Percentiles rank a stretch among this genome's conserved stretches.
Conservation (phyloP, 2,888 invertebrate species). For the Galeruca laticollis region DNA sequence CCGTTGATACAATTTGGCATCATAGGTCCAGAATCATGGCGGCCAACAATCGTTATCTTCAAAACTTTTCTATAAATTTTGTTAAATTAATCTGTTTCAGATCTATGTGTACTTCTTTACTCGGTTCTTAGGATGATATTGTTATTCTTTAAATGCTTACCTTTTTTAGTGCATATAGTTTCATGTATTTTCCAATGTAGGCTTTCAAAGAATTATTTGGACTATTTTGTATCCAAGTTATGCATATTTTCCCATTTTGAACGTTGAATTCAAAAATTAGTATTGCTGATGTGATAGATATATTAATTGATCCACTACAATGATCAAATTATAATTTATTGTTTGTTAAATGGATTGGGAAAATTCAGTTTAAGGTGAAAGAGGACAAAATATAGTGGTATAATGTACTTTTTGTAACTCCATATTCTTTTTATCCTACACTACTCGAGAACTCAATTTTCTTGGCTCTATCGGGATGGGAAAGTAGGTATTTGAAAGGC, state of each 20-base stretch:
- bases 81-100: too few relatives aligned
- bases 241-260: conserved; percentile 65
- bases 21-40: too few relatives aligned
- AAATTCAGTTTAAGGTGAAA: background rate
- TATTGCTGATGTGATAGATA: conserved; percentile 71
- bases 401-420: background rate
- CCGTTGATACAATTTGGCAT: too few relatives aligned
- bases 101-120: too few relatives aligned
- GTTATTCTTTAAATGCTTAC: conserved; percentile 65
- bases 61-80: too few relatives aligned
- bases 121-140: too few relatives aligned
- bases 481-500: too few relatives aligned
- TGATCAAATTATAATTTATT: background rate
- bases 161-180: conserved; percentile 72
- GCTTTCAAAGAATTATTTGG: conserved; percentile 73
- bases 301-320: conserved; percentile 68
- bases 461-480: too few relatives aligned
- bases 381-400: background rate
- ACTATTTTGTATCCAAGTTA: conserved; percentile 71
- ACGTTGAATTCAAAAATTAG: conserved; percentile 71
- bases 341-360: background rate
- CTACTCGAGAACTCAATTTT: too few relatives aligned
- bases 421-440: background rate
- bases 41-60: too few relatives aligned
- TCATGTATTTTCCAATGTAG: conserved; percentile 72